A percentile compares a stretch with the other conserved stretches of the same genome.
These are phyloP conservation scores for Rhingia campestris DNA, from an alignment of 2,888 invertebrate genomes.

Conservation along the genomic window DNA sequence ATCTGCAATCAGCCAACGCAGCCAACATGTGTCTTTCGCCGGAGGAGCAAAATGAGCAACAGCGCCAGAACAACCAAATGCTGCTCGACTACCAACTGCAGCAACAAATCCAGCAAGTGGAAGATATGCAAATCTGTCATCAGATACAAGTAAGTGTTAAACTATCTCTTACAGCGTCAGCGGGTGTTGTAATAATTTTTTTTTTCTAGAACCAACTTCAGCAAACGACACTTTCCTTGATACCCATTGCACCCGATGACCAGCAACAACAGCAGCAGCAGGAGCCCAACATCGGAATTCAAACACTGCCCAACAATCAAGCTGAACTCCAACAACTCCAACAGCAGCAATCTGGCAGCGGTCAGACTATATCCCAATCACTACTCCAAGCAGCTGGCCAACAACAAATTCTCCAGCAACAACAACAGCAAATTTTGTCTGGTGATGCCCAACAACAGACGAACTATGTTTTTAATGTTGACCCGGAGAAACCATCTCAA, in stretches of 20 bases:
- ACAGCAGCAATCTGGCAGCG: constrained; percentile 75
- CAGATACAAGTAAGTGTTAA: constrained; percentile 80
- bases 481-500: constrained; percentile 81
- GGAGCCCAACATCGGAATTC: constrained; percentile 76
- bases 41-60: constrained; percentile 79
- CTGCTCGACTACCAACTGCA: constrained; percentile 83
- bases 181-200: not conserved
- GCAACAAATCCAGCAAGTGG: constrained; percentile 82
- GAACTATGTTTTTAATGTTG: constrained; percentile 82
- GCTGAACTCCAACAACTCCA: constrained; percentile 79
- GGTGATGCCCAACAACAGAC: constrained; percentile 79
- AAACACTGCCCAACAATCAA: constrained; percentile 78
- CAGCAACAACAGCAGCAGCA: constrained; percentile 68
- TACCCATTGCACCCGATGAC: constrained; percentile 80
- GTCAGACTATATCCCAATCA: constrained; percentile 58
- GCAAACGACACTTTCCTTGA: constrained; percentile 80
- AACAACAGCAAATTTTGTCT: constrained; percentile 78
- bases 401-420: constrained; percentile 78
- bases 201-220: constrained; percentile 79
- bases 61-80: constrained; percentile 80
- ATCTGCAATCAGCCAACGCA: constrained; percentile 76
- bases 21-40: constrained; percentile 76
- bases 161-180: not conserved
- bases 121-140: constrained; percentile 83
- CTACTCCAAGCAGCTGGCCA: constrained; percentile 73